Evolutionary conservation across 2,888 invertebrate species (phyloP).

Genomic region (Dione vanillae): DNA sequence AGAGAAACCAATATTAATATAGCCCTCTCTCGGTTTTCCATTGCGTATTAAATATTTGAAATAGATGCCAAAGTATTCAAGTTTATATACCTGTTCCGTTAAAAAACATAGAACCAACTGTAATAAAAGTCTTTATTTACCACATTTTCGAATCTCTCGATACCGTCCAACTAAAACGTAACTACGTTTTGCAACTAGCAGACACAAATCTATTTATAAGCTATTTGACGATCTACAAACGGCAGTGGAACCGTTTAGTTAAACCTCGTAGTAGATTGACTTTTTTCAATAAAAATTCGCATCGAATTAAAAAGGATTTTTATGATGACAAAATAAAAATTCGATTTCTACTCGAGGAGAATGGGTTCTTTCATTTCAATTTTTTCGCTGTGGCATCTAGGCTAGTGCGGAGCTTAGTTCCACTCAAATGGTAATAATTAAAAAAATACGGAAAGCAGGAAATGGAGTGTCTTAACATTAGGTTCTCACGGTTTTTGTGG

Average conservation of each 20-base stretch:
- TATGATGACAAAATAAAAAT: neutral
- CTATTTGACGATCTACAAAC: slow-evolving; percentile 27
- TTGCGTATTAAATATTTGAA: no score
- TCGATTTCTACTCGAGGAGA: no score
- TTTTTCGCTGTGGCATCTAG: no score
- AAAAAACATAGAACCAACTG: neutral
- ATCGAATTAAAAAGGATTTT: neutral
- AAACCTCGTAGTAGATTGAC: slow-evolving; percentile 21
- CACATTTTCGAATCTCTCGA: slow-evolving; percentile 3
- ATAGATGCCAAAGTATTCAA: neutral
- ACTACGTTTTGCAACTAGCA: slow-evolving; percentile 25
- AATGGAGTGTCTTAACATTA: no score
- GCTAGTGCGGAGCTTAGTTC: no score
- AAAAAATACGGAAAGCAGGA: no score
- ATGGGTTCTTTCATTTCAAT: no score
- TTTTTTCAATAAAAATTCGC: slow-evolving; percentile 13
- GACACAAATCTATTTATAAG: slow-evolving; percentile 34
- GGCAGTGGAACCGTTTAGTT: slow-evolving; percentile 20
- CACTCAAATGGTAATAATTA: no score
- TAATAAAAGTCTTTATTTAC: slow-evolving; percentile 9
- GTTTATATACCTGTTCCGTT: neutral
- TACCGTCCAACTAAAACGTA: slow-evolving; percentile 20
- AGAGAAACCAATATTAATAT: no score
- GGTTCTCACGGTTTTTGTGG: no score
- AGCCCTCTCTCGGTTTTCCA: no score